Percentiles rank a stretch among this genome's conserved stretches.
phyloP scores from a whole-genome alignment of 2,888 invertebrate species.

The Nomada flava region DNA sequence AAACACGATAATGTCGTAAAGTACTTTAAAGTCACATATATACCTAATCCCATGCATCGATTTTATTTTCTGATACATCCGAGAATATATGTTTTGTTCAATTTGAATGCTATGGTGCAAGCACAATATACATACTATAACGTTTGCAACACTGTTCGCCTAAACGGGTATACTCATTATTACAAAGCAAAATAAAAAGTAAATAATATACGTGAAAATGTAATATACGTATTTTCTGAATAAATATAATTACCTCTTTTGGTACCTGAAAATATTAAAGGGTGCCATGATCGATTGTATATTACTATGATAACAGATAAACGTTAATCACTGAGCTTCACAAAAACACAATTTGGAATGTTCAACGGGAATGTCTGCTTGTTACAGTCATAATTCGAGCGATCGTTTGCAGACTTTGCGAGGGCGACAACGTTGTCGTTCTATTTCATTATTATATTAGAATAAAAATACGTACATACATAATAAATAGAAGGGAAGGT shows the following conservation, averaged over 20 bases:
- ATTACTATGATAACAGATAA: conserved; percentile 1
- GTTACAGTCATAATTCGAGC: conserved; percentile 5
- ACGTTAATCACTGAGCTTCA: conserved; percentile 18
- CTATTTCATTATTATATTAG: conserved; percentile 46
- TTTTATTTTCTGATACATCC: neutral
- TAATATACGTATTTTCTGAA: conserved; percentile 17
- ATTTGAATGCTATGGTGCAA: neutral
- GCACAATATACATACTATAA: neutral
- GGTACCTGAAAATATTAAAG: conserved; percentile 29
- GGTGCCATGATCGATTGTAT: conserved; percentile 31
- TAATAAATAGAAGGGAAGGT: conserved; percentile 47
- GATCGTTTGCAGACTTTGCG: conserved; percentile 12
- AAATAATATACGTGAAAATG: neutral
- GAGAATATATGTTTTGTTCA: neutral
- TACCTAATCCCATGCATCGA: conserved; percentile 6
- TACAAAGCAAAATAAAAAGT: conserved; percentile 11
- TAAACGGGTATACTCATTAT: neutral
- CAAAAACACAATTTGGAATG: conserved; percentile 13
- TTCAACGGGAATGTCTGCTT: conserved; percentile 13
- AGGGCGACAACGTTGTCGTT: conserved; percentile 34
- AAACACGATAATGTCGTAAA: conserved; percentile 2
- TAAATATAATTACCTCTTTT: conserved; percentile 23
- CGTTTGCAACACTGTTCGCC: conserved; percentile 18
- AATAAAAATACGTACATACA: conserved; percentile 29
- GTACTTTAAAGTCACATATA: neutral